These are phyloP conservation scores for Pseudochaenichthys georgianus DNA, from an alignment of 2,797 vertebrate species.

Conservation along the genomic window DNA sequence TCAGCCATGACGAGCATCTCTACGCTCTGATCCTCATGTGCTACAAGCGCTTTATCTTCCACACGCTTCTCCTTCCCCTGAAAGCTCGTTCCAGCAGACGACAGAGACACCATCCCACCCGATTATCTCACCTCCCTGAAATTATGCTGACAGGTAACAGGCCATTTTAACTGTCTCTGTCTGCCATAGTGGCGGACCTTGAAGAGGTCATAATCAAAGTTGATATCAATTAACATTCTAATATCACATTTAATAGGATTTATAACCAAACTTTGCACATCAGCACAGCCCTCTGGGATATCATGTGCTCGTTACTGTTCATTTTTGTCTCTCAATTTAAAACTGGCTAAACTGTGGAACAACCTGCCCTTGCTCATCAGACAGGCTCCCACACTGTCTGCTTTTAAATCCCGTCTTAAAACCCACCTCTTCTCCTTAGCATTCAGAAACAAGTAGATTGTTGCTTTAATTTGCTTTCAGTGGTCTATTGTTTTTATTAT, in stretches of 20 bases:
- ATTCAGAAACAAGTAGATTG: too few relatives aligned
- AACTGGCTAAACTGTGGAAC: too few relatives aligned
- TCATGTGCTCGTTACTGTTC: neutral
- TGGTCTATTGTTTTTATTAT: too few relatives aligned
- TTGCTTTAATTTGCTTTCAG: too few relatives aligned
- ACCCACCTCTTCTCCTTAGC: too few relatives aligned
- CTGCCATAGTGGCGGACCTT: slow-evolving; percentile 61
- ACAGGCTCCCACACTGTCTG: too few relatives aligned
- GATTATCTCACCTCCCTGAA: slow-evolving; percentile 25
- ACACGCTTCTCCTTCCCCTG: slow-evolving; percentile 19
- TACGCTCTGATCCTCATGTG: slow-evolving; percentile 42
- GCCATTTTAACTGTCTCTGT: slow-evolving; percentile 33
- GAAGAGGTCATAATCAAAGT: slow-evolving; percentile 55
- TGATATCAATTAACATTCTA: slow-evolving; percentile 40
- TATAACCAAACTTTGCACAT: neutral
- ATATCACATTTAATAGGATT: slow-evolving; percentile 18
- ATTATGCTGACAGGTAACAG: slow-evolving; percentile 48
- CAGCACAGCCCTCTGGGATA: neutral
- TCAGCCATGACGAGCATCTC: slow-evolving; percentile 34
- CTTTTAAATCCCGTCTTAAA: too few relatives aligned
- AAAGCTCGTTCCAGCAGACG: slow-evolving; percentile 28
- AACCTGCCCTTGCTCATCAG: too few relatives aligned
- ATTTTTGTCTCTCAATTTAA: too few relatives aligned
- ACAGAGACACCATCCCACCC: neutral
- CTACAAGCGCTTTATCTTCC: slow-evolving; percentile 27